These are phyloP conservation scores for Serinus canaria DNA, from an alignment of 2,113 vertebrate species.

Conservation along the genomic window DNA sequence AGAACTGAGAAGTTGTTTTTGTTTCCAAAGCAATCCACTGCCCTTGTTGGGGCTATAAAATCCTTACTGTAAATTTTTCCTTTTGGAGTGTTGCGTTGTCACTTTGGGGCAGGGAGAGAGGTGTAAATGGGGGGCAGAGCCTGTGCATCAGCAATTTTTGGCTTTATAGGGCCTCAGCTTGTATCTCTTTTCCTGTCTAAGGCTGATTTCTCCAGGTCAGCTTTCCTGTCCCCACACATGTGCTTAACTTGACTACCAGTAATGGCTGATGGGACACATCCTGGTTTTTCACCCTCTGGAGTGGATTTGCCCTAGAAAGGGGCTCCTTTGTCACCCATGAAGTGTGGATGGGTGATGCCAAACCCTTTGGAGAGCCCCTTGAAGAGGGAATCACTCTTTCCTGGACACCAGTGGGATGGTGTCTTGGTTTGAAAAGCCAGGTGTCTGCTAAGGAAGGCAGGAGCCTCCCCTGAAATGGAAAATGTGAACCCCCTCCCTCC, in stretches of 20 bases:
- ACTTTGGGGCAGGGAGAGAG: not conserved
- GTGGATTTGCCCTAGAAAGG: not conserved
- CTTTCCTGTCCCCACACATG: accelerated
- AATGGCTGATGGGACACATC: not conserved
- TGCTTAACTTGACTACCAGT: not conserved
- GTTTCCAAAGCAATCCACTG: not conserved
- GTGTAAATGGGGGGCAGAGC: not conserved
- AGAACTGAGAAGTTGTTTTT: not conserved
- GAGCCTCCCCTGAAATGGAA: not conserved
- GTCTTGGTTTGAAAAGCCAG: not conserved
- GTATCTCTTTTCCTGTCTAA: not conserved
- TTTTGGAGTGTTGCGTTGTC: not conserved
- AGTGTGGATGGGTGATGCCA: not conserved
- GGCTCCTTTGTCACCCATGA: accelerated
- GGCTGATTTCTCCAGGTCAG: not conserved
- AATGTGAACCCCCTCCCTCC: not conserved
- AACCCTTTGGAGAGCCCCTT: not conserved
- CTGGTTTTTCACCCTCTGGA: not conserved
- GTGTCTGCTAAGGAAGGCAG: not conserved
- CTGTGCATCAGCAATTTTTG: not conserved
- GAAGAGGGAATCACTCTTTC: not conserved
- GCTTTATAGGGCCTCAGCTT: not conserved
- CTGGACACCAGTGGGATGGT: not conserved
- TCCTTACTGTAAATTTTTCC: accelerated
- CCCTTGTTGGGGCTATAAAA: not conserved